Percentiles rank a stretch among this genome's conserved stretches.
Evolutionary conservation across 2,888 invertebrate genomes (phyloP).

Genomic region (Drosophila kambysellisi): DNA sequence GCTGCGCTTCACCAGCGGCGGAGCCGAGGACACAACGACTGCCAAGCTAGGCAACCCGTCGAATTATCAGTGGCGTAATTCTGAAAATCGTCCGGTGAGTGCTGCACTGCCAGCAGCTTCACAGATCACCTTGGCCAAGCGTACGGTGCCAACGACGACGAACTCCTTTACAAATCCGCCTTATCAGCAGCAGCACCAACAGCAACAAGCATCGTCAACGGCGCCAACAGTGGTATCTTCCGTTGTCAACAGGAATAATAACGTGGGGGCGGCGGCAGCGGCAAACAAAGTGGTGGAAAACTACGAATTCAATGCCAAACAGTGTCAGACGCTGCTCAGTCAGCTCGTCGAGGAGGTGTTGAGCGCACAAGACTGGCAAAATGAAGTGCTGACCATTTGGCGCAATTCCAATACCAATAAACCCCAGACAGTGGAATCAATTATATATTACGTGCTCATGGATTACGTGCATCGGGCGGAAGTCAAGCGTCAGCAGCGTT

Average conservation of each 20-base stretch:
- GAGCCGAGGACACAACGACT: conserved; percentile 55
- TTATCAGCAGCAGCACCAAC: conserved; percentile 44
- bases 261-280: background rate
- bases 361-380: conserved; percentile 64
- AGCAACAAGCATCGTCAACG: background rate
- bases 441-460: conserved; percentile 73
- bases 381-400: conserved; percentile 72
- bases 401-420: conserved; percentile 51
- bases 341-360: conserved; percentile 74
- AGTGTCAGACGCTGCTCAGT: conserved; percentile 73
- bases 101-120: conserved; percentile 21
- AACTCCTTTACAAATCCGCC: conserved; percentile 35
- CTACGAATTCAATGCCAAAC: conserved; percentile 39
- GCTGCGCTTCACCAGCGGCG: conserved; percentile 73
- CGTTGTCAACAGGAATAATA: conserved; percentile 28
- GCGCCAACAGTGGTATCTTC: background rate
- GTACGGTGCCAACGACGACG: conserved; percentile 23
- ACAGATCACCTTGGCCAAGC: conserved; percentile 55
- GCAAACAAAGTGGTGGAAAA: conserved; percentile 5
- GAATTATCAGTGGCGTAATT: conserved; percentile 74
- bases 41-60: conserved; percentile 74
- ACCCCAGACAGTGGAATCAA: conserved; percentile 53
- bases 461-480: conserved; percentile 73
- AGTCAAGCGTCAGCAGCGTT: conserved; percentile 68
- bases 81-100: conserved; percentile 56